phyloP scores from a whole-genome alignment of 2,797 vertebrate genomes.

The Pagetopsis macropterus region DNA sequence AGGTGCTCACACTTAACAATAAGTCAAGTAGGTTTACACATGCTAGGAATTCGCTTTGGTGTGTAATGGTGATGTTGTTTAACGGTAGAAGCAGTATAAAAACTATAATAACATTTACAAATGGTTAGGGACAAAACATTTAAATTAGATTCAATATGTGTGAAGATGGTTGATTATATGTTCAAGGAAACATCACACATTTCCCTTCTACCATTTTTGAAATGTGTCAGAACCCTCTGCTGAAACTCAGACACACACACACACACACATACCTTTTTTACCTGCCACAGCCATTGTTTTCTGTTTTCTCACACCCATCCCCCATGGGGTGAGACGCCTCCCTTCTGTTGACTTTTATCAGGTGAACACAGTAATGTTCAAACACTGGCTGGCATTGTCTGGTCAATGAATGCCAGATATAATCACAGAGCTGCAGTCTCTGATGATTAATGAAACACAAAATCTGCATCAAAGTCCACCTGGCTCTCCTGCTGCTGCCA shows the following conservation, averaged over 20 bases:
- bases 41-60: too few relatives aligned
- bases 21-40: too few relatives aligned
- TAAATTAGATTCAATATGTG: not conserved
- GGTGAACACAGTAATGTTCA: slow-evolving; percentile 42
- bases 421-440: slow-evolving; percentile 34
- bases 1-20: not conserved
- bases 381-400: slow-evolving; percentile 38
- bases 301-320: slow-evolving; percentile 16
- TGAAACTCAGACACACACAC: not conserved
- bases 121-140: too few relatives aligned
- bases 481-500: not conserved
- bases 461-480: slow-evolving; percentile 16
- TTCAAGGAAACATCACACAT: not conserved
- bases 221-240: not conserved
- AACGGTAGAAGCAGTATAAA: too few relatives aligned
- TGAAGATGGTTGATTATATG: not conserved
- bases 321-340: slow-evolving; percentile 27
- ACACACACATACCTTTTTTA: not conserved
- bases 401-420: slow-evolving; percentile 17
- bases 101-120: too few relatives aligned
- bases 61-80: too few relatives aligned
- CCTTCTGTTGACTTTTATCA: slow-evolving; percentile 44
- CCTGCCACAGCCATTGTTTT: slow-evolving; percentile 26
- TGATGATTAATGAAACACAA: slow-evolving; percentile 23
- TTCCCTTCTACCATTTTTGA: not conserved